Conservation (phyloP, 1,140 invertebrate species). For the Dendroctonus ponderosae region DNA sequence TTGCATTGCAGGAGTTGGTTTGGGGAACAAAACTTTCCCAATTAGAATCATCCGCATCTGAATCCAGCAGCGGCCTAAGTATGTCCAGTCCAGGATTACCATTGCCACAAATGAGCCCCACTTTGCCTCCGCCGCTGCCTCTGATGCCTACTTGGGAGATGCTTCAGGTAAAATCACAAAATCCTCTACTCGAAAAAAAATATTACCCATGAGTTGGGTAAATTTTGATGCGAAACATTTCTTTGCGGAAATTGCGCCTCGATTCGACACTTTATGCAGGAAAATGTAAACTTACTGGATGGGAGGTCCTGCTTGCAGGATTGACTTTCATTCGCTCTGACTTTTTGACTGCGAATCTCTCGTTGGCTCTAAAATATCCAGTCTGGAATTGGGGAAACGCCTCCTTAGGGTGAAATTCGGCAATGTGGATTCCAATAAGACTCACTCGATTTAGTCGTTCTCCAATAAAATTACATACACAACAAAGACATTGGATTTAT, state of each 20-base stretch:
- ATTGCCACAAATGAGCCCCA: constrained; percentile 55
- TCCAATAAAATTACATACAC: background rate
- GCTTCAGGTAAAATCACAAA: constrained; percentile 62
- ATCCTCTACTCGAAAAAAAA: background rate
- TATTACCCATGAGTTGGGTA: background rate
- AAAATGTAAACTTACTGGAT: background rate
- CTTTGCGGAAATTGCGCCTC: background rate
- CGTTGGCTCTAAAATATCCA: constrained; percentile 38
- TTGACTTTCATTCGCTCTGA: constrained; percentile 47
- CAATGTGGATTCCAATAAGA: no score
- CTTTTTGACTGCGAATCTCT: constrained; percentile 37
- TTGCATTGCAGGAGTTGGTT: constrained; percentile 65
- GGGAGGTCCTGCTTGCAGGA: constrained; percentile 26
- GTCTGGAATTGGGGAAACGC: constrained; percentile 32
- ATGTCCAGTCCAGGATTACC: constrained; percentile 42
- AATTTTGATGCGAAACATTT: background rate
- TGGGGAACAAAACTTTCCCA: constrained; percentile 64
- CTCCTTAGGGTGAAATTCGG: no score
- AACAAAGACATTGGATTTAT: background rate
- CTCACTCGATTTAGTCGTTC: background rate
- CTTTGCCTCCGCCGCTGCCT: constrained; percentile 57
- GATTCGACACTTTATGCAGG: background rate
- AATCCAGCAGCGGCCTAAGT: constrained; percentile 32
- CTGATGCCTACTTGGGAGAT: constrained; percentile 79
- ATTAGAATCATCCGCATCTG: constrained; percentile 45